These are phyloP conservation scores for Microplitis demolitor DNA, from an alignment of 1,140 invertebrate genomes.

Conservation along the genomic window DNA sequence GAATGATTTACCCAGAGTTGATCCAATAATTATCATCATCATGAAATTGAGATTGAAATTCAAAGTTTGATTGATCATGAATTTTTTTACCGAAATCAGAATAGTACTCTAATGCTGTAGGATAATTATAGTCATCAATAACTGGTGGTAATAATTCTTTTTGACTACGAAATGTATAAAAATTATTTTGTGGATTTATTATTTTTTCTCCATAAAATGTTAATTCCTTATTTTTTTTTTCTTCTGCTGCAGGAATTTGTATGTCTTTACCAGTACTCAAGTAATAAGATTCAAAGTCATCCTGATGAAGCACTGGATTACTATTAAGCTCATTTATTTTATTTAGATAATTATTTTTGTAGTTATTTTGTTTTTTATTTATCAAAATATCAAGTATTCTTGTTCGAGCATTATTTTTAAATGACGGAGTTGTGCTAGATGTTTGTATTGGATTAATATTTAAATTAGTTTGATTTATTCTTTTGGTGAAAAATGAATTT, in stretches of 20 bases:
- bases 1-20: neutral
- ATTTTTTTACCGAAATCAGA: conserved; percentile 13
- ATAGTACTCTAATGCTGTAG: neutral
- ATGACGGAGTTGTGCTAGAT: neutral
- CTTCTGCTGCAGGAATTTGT: neutral
- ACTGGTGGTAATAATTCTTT: too few relatives aligned
- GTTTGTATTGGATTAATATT: neutral
- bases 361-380: conserved; percentile 1
- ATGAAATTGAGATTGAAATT: neutral
- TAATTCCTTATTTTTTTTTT: neutral
- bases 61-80: neutral
- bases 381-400: conserved; percentile 12
- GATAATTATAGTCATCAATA: conserved; percentile 6
- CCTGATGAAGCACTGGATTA: neutral
- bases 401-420: neutral
- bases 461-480: neutral
- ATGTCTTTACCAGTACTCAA: neutral
- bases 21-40: neutral
- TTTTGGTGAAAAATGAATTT: conserved; percentile 7
- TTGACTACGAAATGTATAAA: neutral
- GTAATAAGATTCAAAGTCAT: neutral
- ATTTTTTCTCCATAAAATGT: neutral
- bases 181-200: neutral
- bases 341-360: neutral
- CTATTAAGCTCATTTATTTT: neutral